A percentile compares a stretch with the other conserved stretches of the same genome.
These are phyloP conservation scores for Helogale parvula DNA, from an alignment of 2,113 vertebrate species.

Conservation along the genomic window DNA sequence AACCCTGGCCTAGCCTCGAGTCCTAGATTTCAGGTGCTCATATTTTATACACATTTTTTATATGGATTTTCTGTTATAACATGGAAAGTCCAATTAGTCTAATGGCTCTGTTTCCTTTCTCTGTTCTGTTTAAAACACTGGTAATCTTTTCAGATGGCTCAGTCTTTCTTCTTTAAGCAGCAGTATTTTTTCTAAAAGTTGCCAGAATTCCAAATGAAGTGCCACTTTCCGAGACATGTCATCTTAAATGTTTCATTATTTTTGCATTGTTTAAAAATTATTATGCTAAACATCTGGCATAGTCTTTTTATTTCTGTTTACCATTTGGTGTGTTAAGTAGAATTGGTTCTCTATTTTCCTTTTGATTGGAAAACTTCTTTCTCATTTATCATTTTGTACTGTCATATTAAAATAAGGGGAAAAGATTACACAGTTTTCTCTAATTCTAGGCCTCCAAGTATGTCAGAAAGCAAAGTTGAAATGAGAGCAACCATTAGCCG, in stretches of 20 bases:
- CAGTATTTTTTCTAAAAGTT: background rate
- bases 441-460: background rate
- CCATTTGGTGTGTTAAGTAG: background rate
- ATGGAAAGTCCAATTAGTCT: background rate
- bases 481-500: background rate
- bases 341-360: background rate
- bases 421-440: background rate
- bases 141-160: background rate
- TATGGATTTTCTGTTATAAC: slow-evolving; percentile 26
- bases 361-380: background rate
- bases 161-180: background rate
- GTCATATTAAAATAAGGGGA: background rate
- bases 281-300: background rate
- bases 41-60: slow-evolving; percentile 17
- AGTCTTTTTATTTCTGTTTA: background rate
- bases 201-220: background rate
- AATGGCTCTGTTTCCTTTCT: background rate
- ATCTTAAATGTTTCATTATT: background rate
- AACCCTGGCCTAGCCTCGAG: background rate
- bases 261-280: background rate
- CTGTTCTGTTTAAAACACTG: slow-evolving; percentile 4
- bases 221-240: background rate
- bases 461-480: background rate
- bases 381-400: slow-evolving; percentile 23
- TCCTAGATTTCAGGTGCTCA: background rate